These are phyloP conservation scores for Chelon auratus DNA, from an alignment of 2,797 vertebrate species.

Conservation along the genomic window DNA sequence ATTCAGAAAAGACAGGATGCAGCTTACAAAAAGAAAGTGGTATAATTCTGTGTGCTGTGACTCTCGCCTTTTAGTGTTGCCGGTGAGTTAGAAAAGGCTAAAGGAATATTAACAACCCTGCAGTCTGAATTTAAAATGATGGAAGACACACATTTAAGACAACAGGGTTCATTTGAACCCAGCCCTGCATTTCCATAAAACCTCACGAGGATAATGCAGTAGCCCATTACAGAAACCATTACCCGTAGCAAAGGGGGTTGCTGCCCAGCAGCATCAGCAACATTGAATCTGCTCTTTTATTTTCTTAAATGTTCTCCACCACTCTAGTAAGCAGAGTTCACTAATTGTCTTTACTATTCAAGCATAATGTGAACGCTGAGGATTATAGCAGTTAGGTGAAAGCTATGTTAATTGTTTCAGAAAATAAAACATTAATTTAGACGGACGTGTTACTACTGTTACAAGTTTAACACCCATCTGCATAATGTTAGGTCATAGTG, in stretches of 20 bases:
- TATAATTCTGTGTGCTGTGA: neutral
- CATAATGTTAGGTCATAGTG: neutral
- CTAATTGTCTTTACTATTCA: constrained; percentile 24
- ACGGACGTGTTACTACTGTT: neutral
- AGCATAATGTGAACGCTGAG: constrained; percentile 12
- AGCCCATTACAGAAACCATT: constrained; percentile 63
- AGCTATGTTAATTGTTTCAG: constrained; percentile 1
- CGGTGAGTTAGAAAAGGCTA: constrained; percentile 10
- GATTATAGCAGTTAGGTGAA: neutral
- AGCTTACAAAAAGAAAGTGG: neutral
- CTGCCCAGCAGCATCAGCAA: constrained; percentile 44
- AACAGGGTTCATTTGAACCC: constrained; percentile 45
- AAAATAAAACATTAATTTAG: constrained; percentile 13
- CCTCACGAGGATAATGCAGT: constrained; percentile 53
- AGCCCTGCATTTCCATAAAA: constrained; percentile 59
- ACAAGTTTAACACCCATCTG: neutral
- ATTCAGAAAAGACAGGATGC: neutral
- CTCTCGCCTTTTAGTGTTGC: constrained; percentile 6
- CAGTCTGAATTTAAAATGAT: constrained; percentile 44
- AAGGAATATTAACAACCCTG: constrained; percentile 44
- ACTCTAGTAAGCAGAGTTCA: constrained; percentile 35
- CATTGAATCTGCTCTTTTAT: constrained; percentile 46
- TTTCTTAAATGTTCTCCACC: constrained; percentile 22
- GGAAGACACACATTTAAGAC: constrained; percentile 44
- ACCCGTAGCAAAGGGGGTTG: constrained; percentile 32